Percentiles rank a stretch among this genome's conserved stretches.
Evolutionary conservation across 2,888 invertebrate species (phyloP).

Genomic region (Eupithecia pulchellata): DNA sequence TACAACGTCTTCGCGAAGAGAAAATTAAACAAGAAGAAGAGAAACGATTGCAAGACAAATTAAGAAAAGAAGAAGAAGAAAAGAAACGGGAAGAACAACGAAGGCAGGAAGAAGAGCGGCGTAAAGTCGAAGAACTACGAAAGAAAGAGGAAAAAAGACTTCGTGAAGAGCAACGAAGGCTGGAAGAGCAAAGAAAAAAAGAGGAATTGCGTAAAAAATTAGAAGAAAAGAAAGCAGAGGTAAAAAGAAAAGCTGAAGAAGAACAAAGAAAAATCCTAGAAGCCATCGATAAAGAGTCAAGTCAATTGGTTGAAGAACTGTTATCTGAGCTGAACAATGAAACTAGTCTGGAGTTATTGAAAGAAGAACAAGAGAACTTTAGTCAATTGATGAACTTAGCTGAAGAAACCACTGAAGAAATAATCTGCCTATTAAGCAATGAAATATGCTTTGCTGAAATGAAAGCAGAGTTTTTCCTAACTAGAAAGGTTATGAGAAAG

Average conservation of each 20-base stretch:
- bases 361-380: slow-evolving; percentile 66
- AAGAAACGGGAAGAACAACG: slow-evolving; percentile 48
- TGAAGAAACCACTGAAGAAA: slow-evolving; percentile 59
- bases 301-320: slow-evolving; percentile 64
- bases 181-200: slow-evolving; percentile 55
- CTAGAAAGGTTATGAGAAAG: slow-evolving; percentile 67
- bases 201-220: slow-evolving; percentile 53
- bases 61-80: slow-evolving; percentile 50
- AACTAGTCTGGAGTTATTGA: slow-evolving; percentile 57
- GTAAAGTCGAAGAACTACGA: slow-evolving; percentile 47
- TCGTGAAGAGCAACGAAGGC: slow-evolving; percentile 47
- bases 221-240: slow-evolving; percentile 67
- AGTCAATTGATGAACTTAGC: slow-evolving; percentile 62
- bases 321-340: slow-evolving; percentile 64
- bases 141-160: slow-evolving; percentile 47
- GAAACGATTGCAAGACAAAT: slow-evolving; percentile 51
- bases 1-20: slow-evolving; percentile 52
- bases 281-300: slow-evolving; percentile 70
- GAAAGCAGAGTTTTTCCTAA: slow-evolving; percentile 69
- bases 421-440: slow-evolving; percentile 62
- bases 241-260: slow-evolving; percentile 68
- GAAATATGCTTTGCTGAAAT: slow-evolving; percentile 71
- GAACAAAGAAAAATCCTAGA: slow-evolving; percentile 64
- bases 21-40: slow-evolving; percentile 59
- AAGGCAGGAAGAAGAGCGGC: slow-evolving; percentile 53